Base-by-base conservation (phyloP, 2,888 invertebrate species). In the Drosophila mercatorum region DNA sequence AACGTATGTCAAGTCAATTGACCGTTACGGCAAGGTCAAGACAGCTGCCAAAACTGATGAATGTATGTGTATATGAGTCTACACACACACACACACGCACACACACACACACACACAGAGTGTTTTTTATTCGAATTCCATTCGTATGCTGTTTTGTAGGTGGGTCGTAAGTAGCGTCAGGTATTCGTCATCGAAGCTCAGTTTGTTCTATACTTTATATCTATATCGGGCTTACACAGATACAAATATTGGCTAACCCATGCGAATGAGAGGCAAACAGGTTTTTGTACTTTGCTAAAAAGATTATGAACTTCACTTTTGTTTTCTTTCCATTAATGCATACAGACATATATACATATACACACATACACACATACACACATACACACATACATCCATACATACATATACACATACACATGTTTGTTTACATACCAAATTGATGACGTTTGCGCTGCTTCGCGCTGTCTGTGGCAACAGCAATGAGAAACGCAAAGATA, bases 291-390 rank as follows among this genome's bases (percentile, higher is more conserved):
- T 26, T 34, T 57, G 72, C 66, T 61, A 53, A 40, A 53, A 63
- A 64, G 57, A 70, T 75, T 60, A 69, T 65, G 55, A 72, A 80
- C 74, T 83, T 84, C 74, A 87, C 87, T 84, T 78, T 88, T 88
- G 72, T 78, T 85, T 88, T 85, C 73, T 67, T 72, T 57, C 31
- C 38, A 47, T 53, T 38, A 36, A 53, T 36, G 36, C 22, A 52
- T 0, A 17, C 49, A 49, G 4, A 34, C 5, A 17, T 17, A 17
- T 0, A 17, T 17, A 17, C 17, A 17, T 17, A 17, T 17, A 17
- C 17, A 17, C 17, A 17, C 17, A 17, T 17, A 17, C 17, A 17
- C 17, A 17, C 17, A 17, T 17, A 17, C 17, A 17, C 0, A 17
- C 17, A 17, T 17, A 17, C 17, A 17, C 17, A 17, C 17, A 17